A percentile compares a stretch with the other conserved stretches of the same genome.
Conservation (phyloP, 2,888 invertebrate species). For the Linnaemya vulpina region DNA sequence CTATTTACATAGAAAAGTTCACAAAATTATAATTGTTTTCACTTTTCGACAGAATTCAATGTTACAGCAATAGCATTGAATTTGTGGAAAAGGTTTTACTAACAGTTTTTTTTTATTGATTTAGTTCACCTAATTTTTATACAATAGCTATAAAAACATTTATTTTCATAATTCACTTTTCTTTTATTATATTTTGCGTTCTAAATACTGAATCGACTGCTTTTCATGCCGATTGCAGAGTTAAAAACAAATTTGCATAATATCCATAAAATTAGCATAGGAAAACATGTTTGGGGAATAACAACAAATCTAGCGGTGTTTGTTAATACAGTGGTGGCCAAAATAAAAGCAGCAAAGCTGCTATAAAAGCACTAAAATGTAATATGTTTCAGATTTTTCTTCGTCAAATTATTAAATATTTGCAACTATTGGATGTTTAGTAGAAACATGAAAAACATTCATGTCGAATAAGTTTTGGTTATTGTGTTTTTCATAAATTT, state of each 20-base stretch:
- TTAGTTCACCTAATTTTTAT: conserved; percentile 51
- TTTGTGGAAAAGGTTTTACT: neutral
- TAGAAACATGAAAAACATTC: too few species aligned
- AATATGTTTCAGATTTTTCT: too few species aligned
- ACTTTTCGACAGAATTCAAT: neutral
- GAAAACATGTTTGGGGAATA: conserved; percentile 55
- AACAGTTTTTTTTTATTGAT: conserved; percentile 8
- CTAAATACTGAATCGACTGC: conserved; percentile 6
- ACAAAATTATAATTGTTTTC: neutral
- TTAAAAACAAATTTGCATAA: conserved; percentile 66
- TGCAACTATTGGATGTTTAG: too few species aligned
- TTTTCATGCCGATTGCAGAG: conserved; percentile 55
- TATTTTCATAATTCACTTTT: neutral
- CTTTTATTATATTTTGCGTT: conserved; percentile 38
- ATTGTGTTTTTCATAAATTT: too few species aligned
- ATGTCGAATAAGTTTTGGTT: too few species aligned
- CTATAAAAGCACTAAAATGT: too few species aligned
- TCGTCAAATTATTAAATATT: too few species aligned
- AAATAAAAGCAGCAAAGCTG: neutral
- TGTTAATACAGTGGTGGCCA: conserved; percentile 15
- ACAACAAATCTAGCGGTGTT: conserved; percentile 45
- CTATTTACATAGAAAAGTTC: neutral
- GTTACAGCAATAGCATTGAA: neutral
- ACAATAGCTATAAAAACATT: conserved; percentile 18
- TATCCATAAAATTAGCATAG: conserved; percentile 60